A percentile compares a stretch with the other conserved stretches of the same genome.
These are phyloP conservation scores for Drosophila gaucha DNA, from an alignment of 2,888 invertebrate species.

Conservation along the genomic window DNA sequence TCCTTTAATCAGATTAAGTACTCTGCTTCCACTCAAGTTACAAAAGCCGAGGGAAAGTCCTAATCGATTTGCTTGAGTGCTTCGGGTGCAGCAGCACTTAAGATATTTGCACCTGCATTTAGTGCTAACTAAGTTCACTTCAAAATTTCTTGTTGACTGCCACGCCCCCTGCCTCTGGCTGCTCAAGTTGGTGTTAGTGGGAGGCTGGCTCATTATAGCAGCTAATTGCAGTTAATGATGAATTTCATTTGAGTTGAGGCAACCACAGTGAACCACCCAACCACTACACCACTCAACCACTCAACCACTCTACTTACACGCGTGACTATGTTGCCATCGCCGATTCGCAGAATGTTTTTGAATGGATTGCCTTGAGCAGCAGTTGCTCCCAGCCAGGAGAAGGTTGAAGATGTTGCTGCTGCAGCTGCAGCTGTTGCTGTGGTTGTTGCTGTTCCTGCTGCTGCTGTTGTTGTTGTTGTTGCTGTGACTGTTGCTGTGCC, in stretches of 20 bases:
- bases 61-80: not conserved
- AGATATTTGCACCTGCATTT: constrained; percentile 21
- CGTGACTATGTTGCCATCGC: constrained; percentile 82
- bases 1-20: not conserved
- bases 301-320: constrained; percentile 72
- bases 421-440: constrained; percentile 20
- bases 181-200: not conserved
- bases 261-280: not conserved
- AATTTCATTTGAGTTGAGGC: constrained; percentile 30
- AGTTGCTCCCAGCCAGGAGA: constrained; percentile 27
- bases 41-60: not conserved
- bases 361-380: constrained; percentile 59
- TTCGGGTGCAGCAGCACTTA: not conserved
- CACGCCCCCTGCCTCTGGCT: too few relatives aligned
- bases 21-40: not conserved
- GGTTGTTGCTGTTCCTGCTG: constrained; percentile 30
- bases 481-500: constrained; percentile 30
- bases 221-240: constrained; percentile 65
- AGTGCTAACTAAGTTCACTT: constrained; percentile 31
- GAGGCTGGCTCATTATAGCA: constrained; percentile 41
- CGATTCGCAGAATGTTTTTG: constrained; percentile 80
- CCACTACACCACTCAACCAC: not conserved
- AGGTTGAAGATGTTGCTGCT: constrained; percentile 21
- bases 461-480: constrained; percentile 31
- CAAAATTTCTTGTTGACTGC: constrained; percentile 9